Conservation (phyloP, 2,797 vertebrate species). For the Chiloscyllium punctatum region DNA sequence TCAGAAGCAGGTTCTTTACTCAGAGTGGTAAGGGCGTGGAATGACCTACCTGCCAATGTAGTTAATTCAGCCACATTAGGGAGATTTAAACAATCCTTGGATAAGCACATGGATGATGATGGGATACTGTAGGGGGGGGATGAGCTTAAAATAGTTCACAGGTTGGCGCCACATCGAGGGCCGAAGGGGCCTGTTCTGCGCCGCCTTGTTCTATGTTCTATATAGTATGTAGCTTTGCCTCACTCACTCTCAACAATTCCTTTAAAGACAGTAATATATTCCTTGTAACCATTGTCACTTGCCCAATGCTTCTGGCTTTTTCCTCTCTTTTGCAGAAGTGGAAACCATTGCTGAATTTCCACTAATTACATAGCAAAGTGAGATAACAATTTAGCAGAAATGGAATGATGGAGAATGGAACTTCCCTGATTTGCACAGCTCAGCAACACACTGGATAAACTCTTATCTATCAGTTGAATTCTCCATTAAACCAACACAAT, state of each 20-base stretch:
- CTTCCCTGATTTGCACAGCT: neutral
- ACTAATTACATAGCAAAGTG: neutral
- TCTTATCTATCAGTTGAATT: neutral
- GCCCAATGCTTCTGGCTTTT: neutral
- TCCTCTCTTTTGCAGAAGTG: neutral
- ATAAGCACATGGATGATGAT: too few relatives aligned
- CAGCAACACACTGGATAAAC: neutral
- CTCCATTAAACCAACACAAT: neutral
- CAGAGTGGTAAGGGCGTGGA: too few relatives aligned
- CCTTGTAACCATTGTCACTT: neutral
- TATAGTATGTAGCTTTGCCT: neutral
- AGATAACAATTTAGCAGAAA: neutral
- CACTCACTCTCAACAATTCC: neutral
- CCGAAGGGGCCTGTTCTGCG: too few relatives aligned
- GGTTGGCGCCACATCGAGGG: too few relatives aligned
- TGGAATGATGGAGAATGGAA: neutral
- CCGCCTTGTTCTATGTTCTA: too few relatives aligned
- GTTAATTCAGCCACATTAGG: too few relatives aligned
- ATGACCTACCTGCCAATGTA: too few relatives aligned
- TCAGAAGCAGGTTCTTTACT: too few relatives aligned
- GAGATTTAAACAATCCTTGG: too few relatives aligned
- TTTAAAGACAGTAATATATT: neutral
- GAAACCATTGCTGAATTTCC: neutral
- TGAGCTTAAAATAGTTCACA: too few relatives aligned
- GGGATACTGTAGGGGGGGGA: too few relatives aligned